phyloP scores from a whole-genome alignment of 2,888 invertebrate genomes.

The Lasioglossum villosulum region DNA sequence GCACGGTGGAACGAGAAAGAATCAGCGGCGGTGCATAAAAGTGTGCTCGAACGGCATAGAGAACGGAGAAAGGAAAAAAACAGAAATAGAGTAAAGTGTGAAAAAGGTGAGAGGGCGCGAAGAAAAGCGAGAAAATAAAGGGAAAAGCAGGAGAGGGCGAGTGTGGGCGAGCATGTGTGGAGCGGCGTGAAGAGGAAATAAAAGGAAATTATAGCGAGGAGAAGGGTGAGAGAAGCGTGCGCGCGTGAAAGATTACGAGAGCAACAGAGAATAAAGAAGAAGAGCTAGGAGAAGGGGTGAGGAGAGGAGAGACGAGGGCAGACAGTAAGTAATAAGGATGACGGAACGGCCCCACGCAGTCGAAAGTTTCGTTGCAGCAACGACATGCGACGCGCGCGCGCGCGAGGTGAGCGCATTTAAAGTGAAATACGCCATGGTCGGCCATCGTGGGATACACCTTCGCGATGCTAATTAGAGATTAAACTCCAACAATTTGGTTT shows the following conservation, averaged over 20 bases:
- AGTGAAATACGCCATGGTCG: slow-evolving; percentile 41
- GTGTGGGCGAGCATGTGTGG: slow-evolving; percentile 10
- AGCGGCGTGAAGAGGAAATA: background rate
- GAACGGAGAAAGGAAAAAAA: background rate
- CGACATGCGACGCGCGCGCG: background rate
- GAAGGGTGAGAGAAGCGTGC: background rate
- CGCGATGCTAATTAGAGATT: slow-evolving; percentile 70
- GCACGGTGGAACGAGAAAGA: background rate
- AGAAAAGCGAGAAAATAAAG: background rate
- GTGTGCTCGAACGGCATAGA: slow-evolving; percentile 13
- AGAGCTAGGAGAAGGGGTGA: background rate
- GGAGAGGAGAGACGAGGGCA: background rate
- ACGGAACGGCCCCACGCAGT: background rate
- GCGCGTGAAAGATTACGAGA: background rate
- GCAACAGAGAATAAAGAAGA: slow-evolving; percentile 4
- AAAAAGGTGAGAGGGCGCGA: slow-evolving; percentile 22
- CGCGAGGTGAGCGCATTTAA: slow-evolving; percentile 14
- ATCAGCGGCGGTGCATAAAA: slow-evolving; percentile 7
- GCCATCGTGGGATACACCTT: slow-evolving; percentile 42
- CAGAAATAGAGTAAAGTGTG: background rate
- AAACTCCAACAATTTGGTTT: slow-evolving; percentile 60
- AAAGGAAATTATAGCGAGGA: background rate
- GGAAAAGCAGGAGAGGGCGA: background rate
- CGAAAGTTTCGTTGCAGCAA: slow-evolving; percentile 12
- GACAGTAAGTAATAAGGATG: slow-evolving; percentile 17